A percentile compares a stretch with the other conserved stretches of the same genome.
phyloP scores from a whole-genome alignment of 2,797 vertebrate genomes.

The Gymnodraco acuticeps region DNA sequence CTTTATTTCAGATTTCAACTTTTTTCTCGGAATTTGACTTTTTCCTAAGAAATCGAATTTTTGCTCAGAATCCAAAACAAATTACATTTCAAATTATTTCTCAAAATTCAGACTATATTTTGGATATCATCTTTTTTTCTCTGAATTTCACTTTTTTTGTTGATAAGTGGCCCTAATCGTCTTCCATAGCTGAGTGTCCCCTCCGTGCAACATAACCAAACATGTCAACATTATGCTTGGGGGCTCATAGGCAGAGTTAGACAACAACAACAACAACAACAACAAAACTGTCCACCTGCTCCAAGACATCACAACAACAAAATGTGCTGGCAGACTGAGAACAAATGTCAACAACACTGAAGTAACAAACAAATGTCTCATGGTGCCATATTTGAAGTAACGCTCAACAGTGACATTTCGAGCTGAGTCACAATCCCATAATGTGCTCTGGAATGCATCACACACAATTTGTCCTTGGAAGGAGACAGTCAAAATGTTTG shows the following conservation, averaged over 20 bases:
- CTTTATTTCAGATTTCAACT: too few species aligned
- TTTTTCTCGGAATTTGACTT: too few species aligned
- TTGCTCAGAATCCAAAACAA: too few species aligned
- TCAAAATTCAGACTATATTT: too few species aligned
- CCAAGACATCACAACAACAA: conserved; percentile 30
- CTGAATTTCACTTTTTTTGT: too few species aligned
- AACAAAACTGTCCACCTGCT: conserved; percentile 41
- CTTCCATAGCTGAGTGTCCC: conserved; percentile 2
- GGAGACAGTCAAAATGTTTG: conserved; percentile 18
- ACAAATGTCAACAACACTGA: conserved; percentile 28
- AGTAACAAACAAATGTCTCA: conserved; percentile 17
- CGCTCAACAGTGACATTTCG: conserved; percentile 17
- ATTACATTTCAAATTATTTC: too few species aligned
- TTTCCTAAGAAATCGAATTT: too few species aligned
- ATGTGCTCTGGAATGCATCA: conserved; percentile 9
- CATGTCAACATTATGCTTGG: conserved; percentile 29
- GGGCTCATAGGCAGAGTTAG: conserved; percentile 20
- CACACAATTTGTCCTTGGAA: conserved; percentile 6
- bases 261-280: conserved; percentile 10
- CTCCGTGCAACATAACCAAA: conserved; percentile 33
- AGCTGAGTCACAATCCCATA: conserved; percentile 27
- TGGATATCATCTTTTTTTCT: too few species aligned
- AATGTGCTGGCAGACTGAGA: conserved; percentile 13
- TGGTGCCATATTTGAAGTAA: conserved; percentile 26
- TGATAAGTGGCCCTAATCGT: too few species aligned